phyloP scores from a whole-genome alignment of 2,797 vertebrate genomes.

The Sebastes baramenuke region DNA sequence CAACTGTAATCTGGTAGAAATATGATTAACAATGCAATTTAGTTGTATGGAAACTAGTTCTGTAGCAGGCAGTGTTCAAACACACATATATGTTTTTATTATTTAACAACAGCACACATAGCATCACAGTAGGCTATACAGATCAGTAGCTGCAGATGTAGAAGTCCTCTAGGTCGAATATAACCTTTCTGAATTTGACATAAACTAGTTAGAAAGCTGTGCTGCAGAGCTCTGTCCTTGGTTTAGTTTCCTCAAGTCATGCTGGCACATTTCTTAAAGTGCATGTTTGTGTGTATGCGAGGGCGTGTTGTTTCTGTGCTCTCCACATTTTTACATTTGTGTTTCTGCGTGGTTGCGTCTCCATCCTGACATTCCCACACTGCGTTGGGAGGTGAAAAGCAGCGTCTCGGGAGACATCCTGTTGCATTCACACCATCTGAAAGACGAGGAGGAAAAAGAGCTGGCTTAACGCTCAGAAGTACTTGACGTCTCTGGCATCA shows the following conservation, averaged over 20 bases:
- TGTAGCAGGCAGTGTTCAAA: no score
- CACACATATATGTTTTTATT: no score
- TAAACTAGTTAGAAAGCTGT: neutral
- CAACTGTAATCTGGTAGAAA: no score
- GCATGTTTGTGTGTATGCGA: neutral
- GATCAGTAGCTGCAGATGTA: neutral
- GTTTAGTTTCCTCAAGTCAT: neutral
- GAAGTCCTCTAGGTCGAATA: neutral
- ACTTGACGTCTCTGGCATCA: constrained; percentile 19
- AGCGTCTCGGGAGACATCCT: constrained; percentile 10
- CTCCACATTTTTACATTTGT: constrained; percentile 2
- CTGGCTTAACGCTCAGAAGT: constrained; percentile 24
- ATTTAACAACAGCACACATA: no score
- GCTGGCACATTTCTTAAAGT: neutral
- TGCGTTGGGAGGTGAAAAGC: neutral
- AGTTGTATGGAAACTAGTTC: no score
- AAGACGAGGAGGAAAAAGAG: constrained; percentile 24
- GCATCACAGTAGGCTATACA: neutral
- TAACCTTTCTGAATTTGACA: neutral
- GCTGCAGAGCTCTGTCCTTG: neutral
- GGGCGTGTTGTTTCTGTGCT: neutral
- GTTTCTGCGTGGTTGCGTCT: constrained; percentile 5
- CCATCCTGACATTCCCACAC: neutral
- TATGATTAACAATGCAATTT: no score
- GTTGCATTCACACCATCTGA: constrained; percentile 31